These are phyloP conservation scores for Meliscaeva auricollis DNA, from an alignment of 2,888 invertebrate species.

Conservation along the genomic window DNA sequence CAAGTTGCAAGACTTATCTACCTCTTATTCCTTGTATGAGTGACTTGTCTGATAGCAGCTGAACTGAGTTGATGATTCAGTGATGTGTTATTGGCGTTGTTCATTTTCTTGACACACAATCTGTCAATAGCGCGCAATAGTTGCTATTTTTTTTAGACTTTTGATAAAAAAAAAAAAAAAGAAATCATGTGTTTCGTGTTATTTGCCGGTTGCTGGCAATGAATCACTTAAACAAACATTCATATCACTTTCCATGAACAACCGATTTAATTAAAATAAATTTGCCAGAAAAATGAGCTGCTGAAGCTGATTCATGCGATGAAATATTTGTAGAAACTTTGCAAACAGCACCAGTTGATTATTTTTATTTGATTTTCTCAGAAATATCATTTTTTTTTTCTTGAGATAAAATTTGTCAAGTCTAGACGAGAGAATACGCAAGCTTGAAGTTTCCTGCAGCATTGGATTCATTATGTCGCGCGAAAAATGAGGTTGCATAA, in stretches of 20 bases:
- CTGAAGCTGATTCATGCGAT: slow-evolving; percentile 50
- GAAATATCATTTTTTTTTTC: slow-evolving; percentile 1
- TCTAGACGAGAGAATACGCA: neutral
- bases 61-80: slow-evolving; percentile 43
- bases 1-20: slow-evolving; percentile 33
- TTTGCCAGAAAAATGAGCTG: slow-evolving; percentile 26
- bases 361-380: neutral
- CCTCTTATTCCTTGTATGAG: neutral
- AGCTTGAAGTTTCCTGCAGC: slow-evolving; percentile 7
- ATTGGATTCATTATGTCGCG: slow-evolving; percentile 3
- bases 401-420: neutral
- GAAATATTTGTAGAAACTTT: neutral
- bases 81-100: neutral
- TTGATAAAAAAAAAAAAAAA: too few species aligned
- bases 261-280: slow-evolving; percentile 17
- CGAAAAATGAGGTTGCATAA: slow-evolving; percentile 11
- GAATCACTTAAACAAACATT: slow-evolving; percentile 42
- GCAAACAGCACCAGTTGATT: neutral
- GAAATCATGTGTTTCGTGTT: slow-evolving; percentile 30
- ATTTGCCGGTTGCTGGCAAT: slow-evolving; percentile 15
- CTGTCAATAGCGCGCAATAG: slow-evolving; percentile 46
- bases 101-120: slow-evolving; percentile 38
- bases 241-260: slow-evolving; percentile 30
- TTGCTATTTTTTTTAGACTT: neutral
- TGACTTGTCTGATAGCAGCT: neutral